Evolutionary conservation across 2,888 invertebrate genomes (phyloP), one percentile per base, ranked within the genome.

Genomic region (Spodoptera picta): DNA sequence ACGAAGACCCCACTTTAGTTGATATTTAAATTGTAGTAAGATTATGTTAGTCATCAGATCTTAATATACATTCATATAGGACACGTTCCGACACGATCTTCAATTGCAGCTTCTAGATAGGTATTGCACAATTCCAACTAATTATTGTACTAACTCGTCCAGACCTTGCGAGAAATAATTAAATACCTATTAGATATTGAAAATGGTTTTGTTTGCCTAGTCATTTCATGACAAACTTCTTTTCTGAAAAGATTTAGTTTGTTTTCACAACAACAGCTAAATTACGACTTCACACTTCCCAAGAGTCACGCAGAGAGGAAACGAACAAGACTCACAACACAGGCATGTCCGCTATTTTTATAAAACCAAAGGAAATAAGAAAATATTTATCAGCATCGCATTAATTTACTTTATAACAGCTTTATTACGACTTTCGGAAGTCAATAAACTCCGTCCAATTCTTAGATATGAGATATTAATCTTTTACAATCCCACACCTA

Each of bases 401-500:
- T 58, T 53, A 59, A 11, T 73, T 45, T 55, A 23, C 67, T 60
- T 67, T 56, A 60, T 42, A 46, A 12, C 41, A 6, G 50, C 58
- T 72, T 59, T 59, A 50, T 58, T 58, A 68, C 23, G 61, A 67
- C 42, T 42, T 44, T 61, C 62, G 69, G 62, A 70, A 70, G 61
- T 11, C 24, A n/a, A 46, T 43, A 49, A 46, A 52, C 52, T 49
- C 47, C 36, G 31, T n/a, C 48, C 36, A 0, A 51, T 55, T 56
- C 55, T 51, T 24, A 69, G 52, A 47, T 56, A 19, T 56, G 55
- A 43, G 48, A 44, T 69, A 69, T 9, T 36, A 56, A 19, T 31
- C 44, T 56, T 73, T 73, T 53, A 70, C 41, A 55, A 61, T 3
- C 23, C 4, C n/a, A 47, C n/a, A 49, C 47, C 60, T 54, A 59